Conservation (phyloP, 2,113 vertebrate genomes). For the Dicrurus megarhynchus region DNA sequence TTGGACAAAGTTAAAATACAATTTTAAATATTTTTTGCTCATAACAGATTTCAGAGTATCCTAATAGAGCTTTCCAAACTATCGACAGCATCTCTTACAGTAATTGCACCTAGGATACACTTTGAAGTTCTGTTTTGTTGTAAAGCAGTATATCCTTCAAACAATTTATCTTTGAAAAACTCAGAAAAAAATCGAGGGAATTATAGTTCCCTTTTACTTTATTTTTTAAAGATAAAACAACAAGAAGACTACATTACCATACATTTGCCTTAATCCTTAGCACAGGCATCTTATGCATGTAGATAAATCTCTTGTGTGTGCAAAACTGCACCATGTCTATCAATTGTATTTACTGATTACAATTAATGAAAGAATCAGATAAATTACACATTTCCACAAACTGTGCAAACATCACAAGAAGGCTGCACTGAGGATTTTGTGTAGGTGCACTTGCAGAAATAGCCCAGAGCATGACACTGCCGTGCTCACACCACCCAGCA, state of each 20-base stretch:
- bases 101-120: not conserved
- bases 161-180: not conserved
- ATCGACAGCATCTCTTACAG: not conserved
- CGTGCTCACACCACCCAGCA: not conserved
- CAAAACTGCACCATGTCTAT: not conserved
- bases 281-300: not conserved
- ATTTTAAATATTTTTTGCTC: not conserved
- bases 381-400: not conserved
- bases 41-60: not conserved
- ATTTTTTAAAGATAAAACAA: not conserved
- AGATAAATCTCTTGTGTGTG: not conserved
- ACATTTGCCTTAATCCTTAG: not conserved
- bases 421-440: not conserved
- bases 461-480: rapidly evolving
- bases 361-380: not conserved
- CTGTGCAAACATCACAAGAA: not conserved
- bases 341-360: not conserved
- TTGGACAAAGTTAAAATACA: not conserved
- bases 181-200: not conserved
- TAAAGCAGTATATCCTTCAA: not conserved
- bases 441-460: not conserved
- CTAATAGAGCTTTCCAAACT: not conserved
- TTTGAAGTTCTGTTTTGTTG: not conserved
- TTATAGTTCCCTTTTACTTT: not conserved
- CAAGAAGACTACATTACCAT: not conserved